phyloP scores from a whole-genome alignment of 2,888 invertebrate species.

The Drosophila meridionalis region DNA sequence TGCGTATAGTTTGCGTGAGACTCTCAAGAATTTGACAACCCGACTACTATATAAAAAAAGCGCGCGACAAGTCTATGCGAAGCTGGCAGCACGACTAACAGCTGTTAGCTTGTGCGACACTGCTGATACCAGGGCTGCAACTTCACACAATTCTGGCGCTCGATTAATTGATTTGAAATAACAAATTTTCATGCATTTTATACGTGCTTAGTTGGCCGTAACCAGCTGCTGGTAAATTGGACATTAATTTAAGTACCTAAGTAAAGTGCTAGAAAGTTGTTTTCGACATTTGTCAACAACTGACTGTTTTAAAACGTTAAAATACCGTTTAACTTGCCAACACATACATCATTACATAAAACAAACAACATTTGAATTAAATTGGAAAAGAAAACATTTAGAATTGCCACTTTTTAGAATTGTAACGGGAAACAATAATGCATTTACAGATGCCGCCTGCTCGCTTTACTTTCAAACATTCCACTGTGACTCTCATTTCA shows the following conservation, averaged over 20 bases:
- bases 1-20: neutral
- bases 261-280: constrained; percentile 16
- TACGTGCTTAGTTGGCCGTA: constrained; percentile 13
- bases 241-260: constrained; percentile 25
- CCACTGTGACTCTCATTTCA: constrained; percentile 9
- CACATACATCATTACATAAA: neutral
- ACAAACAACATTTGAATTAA: neutral
- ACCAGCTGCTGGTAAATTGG: constrained; percentile 38
- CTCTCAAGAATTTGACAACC: neutral
- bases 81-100: constrained; percentile 43
- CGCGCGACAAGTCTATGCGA: constrained; percentile 28
- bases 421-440: neutral
- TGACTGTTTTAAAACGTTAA: neutral
- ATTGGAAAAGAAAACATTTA: neutral
- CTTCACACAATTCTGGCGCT: constrained; percentile 9
- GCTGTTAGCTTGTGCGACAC: constrained; percentile 47
- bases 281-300: neutral
- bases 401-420: neutral
- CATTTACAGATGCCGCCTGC: constrained; percentile 26
- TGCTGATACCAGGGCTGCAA: constrained; percentile 45
- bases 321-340: neutral
- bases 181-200: neutral
- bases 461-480: constrained; percentile 22
- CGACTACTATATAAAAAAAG: constrained; percentile 13
- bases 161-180: constrained; percentile 20